Percentiles rank a stretch among this genome's conserved stretches.
Conservation (phyloP, 1,140 invertebrate genomes). For the Drosophila hydei region DNA sequence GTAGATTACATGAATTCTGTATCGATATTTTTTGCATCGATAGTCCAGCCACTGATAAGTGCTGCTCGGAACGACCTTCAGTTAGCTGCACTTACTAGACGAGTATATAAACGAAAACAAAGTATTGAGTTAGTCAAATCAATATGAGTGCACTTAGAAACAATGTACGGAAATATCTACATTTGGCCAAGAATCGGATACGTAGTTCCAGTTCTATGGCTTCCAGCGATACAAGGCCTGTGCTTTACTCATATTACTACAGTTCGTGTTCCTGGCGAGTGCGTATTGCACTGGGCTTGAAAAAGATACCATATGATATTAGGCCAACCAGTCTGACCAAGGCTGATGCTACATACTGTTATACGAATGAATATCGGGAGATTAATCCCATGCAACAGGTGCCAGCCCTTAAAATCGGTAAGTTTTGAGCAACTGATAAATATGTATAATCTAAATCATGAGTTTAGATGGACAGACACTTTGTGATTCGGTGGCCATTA, state of each 20-base stretch:
- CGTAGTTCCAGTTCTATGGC: background rate
- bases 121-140: background rate
- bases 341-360: slow-evolving; percentile 90
- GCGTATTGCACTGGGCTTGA: slow-evolving; percentile 94
- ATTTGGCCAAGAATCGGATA: background rate
- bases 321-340: slow-evolving; percentile 91
- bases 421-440: slow-evolving; percentile 30
- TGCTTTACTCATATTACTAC: slow-evolving; percentile 94
- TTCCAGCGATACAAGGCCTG: slow-evolving; percentile 85
- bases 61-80: no score
- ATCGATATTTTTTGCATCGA: no score
- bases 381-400: slow-evolving; percentile 97
- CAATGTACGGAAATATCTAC: background rate
- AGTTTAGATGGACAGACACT: slow-evolving; percentile 89
- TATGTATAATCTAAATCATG: no score
- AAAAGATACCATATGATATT: slow-evolving; percentile 97
- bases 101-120: no score
- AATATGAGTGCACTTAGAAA: slow-evolving; percentile 1
- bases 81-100: no score
- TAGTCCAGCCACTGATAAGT: no score
- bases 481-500: slow-evolving; percentile 95
- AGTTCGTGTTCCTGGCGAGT: slow-evolving; percentile 96
- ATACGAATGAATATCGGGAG: slow-evolving; percentile 91
- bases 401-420: slow-evolving; percentile 93
- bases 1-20: no score